These are phyloP conservation scores for Hydractinia symbiolongicarpus DNA, from an alignment of 30 jellyfish, hydroid and myxozoan species.

Conservation along the genomic window DNA sequence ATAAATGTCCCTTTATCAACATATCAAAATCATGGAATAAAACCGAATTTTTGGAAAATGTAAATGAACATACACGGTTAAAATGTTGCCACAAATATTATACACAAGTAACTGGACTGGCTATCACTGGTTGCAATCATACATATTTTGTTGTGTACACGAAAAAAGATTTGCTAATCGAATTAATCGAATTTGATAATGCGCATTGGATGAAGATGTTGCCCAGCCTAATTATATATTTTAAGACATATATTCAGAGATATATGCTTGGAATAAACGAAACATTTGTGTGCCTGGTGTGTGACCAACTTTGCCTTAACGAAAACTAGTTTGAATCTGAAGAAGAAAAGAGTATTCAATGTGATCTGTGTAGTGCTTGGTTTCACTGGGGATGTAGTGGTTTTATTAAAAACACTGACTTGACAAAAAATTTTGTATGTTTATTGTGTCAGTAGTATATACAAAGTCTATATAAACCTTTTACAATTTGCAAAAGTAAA, in stretches of 20 bases:
- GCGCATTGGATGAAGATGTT: slow-evolving; percentile 7
- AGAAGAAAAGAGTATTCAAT: slow-evolving; percentile 25
- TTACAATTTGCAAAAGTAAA: background rate
- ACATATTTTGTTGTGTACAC: slow-evolving; percentile 27
- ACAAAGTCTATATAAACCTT: too few species aligned
- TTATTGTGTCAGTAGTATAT: too few species aligned
- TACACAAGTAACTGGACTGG: slow-evolving; percentile 38
- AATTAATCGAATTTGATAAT: slow-evolving; percentile 17
- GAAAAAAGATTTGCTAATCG: background rate
- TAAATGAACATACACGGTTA: background rate
- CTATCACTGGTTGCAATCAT: slow-evolving; percentile 14
- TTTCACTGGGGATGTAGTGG: slow-evolving; percentile 9
- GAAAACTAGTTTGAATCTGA: slow-evolving; percentile 20
- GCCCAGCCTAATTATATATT: background rate
- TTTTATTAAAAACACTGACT: too few species aligned
- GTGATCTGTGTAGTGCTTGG: slow-evolving; percentile 29
- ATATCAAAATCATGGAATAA: background rate
- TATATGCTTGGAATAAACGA: slow-evolving; percentile 18
- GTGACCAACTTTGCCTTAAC: slow-evolving; percentile 23
- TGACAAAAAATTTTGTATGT: too few species aligned
- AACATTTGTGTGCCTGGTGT: slow-evolving; percentile 14
- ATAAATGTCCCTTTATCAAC: background rate
- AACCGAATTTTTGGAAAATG: background rate
- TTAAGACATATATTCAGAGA: slow-evolving; percentile 23
- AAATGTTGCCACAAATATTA: slow-evolving; percentile 19